Evolutionary conservation across 2,113 vertebrate genomes (phyloP).

Genomic region (Microtus oregoni): DNA sequence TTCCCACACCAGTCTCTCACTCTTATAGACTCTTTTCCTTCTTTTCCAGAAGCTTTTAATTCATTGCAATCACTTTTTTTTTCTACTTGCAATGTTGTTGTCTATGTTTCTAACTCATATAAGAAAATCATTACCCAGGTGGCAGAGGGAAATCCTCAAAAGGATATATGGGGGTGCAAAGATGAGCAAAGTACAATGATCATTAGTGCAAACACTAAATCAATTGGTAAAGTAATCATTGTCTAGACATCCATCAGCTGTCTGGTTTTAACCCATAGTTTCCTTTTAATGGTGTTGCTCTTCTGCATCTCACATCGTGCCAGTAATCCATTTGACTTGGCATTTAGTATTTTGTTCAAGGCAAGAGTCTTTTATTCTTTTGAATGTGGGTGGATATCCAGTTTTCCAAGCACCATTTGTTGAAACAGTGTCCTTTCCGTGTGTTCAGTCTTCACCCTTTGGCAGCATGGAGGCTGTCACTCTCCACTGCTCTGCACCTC

Average conservation of each 20-base stretch:
- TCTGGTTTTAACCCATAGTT: neutral
- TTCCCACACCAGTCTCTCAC: neutral
- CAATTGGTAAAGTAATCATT: neutral
- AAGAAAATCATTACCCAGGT: neutral
- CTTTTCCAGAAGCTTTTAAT: neutral
- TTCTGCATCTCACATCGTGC: neutral
- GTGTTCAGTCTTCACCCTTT: neutral
- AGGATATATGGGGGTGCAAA: neutral
- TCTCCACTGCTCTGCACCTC: neutral
- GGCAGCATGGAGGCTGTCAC: neutral
- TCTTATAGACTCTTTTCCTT: neutral
- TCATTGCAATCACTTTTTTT: neutral
- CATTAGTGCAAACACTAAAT: neutral
- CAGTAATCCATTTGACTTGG: neutral
- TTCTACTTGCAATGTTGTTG: neutral
- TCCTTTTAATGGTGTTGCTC: neutral
- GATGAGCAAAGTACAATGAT: neutral
- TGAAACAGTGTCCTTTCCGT: too few relatives aligned
- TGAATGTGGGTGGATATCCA: neutral
- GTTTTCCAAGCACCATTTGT: neutral
- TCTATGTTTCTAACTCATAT: neutral
- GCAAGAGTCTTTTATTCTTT: neutral
- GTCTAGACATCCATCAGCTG: neutral
- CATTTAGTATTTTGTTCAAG: neutral
- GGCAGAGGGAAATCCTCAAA: neutral